Conservation (phyloP, 2,113 vertebrate genomes). For the Syngnathus scovelli region DNA sequence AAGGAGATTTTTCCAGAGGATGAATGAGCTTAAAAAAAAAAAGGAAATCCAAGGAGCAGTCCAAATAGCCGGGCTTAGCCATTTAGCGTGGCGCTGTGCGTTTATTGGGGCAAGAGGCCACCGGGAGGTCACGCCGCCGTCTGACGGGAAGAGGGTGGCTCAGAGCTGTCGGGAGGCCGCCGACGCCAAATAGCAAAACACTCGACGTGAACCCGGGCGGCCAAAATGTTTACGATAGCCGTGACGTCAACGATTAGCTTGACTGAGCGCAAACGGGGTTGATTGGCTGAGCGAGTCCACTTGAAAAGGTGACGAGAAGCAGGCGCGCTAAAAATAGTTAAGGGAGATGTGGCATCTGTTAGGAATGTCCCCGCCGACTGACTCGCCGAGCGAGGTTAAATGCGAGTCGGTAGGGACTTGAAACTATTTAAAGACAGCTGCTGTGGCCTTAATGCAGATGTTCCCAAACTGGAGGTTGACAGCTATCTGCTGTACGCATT, state of each 20-base stretch:
- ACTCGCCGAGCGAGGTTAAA: neutral
- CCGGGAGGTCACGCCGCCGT: neutral
- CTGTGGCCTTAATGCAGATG: neutral
- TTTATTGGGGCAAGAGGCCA: neutral
- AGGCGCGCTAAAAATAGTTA: neutral
- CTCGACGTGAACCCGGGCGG: neutral
- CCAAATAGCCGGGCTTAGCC: neutral
- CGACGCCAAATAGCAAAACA: neutral
- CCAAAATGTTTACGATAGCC: neutral
- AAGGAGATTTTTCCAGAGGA: neutral
- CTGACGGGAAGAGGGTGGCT: neutral
- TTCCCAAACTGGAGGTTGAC: neutral
- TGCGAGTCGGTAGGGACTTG: too few species aligned
- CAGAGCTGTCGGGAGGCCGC: neutral
- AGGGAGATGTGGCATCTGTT: neutral
- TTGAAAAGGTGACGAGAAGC: neutral
- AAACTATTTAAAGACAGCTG: too few species aligned
- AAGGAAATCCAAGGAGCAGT: neutral
- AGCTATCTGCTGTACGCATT: neutral
- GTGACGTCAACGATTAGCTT: neutral
- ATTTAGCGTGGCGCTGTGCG: neutral
- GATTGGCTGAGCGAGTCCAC: neutral
- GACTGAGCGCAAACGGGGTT: neutral
- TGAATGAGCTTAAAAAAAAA: conserved; percentile 1
- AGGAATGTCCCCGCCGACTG: neutral